Evolutionary conservation across 2,113 vertebrate genomes (phyloP), one percentile per base, ranked within the genome.

Genomic region (Ancistrus triradiatus): DNA sequence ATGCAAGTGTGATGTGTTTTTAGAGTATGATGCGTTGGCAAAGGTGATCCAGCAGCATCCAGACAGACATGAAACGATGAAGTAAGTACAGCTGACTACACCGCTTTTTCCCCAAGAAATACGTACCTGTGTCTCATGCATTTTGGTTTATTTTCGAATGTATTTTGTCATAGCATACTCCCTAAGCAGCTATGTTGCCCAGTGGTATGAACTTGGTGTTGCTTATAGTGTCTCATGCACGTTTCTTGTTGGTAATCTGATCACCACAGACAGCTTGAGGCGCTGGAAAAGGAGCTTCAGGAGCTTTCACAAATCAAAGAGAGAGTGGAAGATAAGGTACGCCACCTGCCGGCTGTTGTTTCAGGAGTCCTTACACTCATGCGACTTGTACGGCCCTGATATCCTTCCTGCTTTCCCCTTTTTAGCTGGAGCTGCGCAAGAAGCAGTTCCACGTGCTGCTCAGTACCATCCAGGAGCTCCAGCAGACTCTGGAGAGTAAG

Each of bases 391-490:
- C n/a, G n/a, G n/a, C n/a, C n/a, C n/a, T n/a, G n/a, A n/a, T n/a
- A 33, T 61, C 3, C 3, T 7, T 24, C 22, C 73, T 11, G 21
- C 2, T 61, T 43, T 6, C 43, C 10, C 3, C n/a, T 25, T 66
- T 55, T 58, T 63, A 99, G 96, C 75, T 99, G 85, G 95, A 99
- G 74, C 77, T 99, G 72, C 91, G 95, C 68, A 92, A 96, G 80
- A 98, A 98, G 67, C 96, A 99, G 79, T 99, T 99, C 68, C 94
- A 98, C 1, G 96, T 98, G 72, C 91, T 99, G 3, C 90, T 99
- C 71, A 98, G 92, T 70, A 98, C 95, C 57, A 99, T 99, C 75
- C 96, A 97, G 24, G 95, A 99, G 71, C 90, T 99, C 74, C 96
- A 99, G 73, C 95, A 99, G 81, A 99, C 95, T 13, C 79, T 99